Base-by-base conservation (phyloP, 2,113 vertebrate genomes). In the Beaufortia kweichowensis region DNA sequence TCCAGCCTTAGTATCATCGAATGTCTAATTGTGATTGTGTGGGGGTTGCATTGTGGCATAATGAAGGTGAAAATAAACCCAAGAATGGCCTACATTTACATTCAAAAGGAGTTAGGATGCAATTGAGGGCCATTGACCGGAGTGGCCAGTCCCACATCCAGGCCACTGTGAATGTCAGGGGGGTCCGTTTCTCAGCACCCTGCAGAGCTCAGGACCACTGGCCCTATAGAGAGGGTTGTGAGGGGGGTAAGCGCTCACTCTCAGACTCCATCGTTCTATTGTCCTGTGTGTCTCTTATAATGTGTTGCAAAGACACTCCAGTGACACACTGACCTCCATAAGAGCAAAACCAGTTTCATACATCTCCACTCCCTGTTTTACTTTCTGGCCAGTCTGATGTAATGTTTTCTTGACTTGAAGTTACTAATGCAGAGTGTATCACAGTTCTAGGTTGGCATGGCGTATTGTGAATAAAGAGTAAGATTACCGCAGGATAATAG, bases 101-200 rank as follows among this genome's bases (percentile, higher is more conserved):
- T 87, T 73, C 29, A 71, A 86, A 88, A 80, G 50, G 79, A 77
- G 71, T 50, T 76, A 68, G 53, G 70, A 77, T 11, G 24, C 56
- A 41, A 35, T 79, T 65, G 11, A 74, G 29, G 61, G 21, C 62
- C 68, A 19, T 66, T 87, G 81, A 81, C 69, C 60, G 29, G 57
- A 72, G 61, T 57, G 70, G 41, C 26, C 17, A n/a, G 23, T 66
- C 63, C 74, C 24, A 71, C 60, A 23, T 57, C 59, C 50, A 46
- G n/a, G n/a, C 35, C 50, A 79, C 39, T 76, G 43, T 63, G 57
- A 78, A 76, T 73, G 66, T 35, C 23, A 77, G 35, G 41, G 65
- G 50, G 69, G 60, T 43, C 68, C 33, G 6, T 72, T 84, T 87
- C 83, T 85, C 77, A 75, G 66, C 82, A 39, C 77, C 81, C 76